Conservation (phyloP, 2,888 invertebrate species). For the Helobdella robusta region DNA sequence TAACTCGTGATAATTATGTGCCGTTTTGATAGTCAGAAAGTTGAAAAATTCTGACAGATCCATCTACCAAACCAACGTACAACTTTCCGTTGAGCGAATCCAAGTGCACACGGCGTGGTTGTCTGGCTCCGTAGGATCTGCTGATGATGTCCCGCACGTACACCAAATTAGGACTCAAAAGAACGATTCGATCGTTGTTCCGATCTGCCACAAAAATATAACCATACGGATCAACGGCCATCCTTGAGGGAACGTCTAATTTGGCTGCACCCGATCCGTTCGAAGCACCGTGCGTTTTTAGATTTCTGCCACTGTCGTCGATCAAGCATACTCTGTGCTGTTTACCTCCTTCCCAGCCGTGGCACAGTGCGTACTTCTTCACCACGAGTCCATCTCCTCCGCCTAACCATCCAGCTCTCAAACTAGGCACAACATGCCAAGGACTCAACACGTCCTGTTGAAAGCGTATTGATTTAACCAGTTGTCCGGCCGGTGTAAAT, state of each 20-base stretch:
- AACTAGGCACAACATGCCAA: constrained; percentile 17
- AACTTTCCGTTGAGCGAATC: constrained; percentile 14
- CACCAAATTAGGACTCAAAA: constrained; percentile 26
- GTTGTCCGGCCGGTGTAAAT: constrained; percentile 18
- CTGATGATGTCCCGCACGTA: constrained; percentile 27
- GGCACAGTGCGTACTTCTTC: constrained; percentile 19
- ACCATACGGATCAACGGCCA: constrained; percentile 23
- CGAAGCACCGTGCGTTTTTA: constrained; percentile 20
- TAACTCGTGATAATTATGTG: too few relatives aligned
- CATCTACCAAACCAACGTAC: constrained; percentile 25
- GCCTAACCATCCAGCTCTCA: not conserved
- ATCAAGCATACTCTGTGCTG: constrained; percentile 26
- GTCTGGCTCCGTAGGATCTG: constrained; percentile 12
- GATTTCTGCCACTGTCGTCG: constrained; percentile 10
- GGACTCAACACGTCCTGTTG: constrained; percentile 26
- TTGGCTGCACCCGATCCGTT: constrained; percentile 26
- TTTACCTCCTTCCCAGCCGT: constrained; percentile 26
- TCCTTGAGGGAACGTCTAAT: constrained; percentile 20
- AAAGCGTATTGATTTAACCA: constrained; percentile 16
- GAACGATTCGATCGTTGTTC: constrained; percentile 26
- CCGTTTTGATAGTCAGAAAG: not conserved
- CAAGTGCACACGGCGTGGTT: constrained; percentile 23
- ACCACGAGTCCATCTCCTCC: not conserved
- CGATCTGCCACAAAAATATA: constrained; percentile 27
- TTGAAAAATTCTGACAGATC: constrained; percentile 23